Evolutionary conservation across 1,140 invertebrate species (phyloP).

Genomic region (Drepana arcuata): DNA sequence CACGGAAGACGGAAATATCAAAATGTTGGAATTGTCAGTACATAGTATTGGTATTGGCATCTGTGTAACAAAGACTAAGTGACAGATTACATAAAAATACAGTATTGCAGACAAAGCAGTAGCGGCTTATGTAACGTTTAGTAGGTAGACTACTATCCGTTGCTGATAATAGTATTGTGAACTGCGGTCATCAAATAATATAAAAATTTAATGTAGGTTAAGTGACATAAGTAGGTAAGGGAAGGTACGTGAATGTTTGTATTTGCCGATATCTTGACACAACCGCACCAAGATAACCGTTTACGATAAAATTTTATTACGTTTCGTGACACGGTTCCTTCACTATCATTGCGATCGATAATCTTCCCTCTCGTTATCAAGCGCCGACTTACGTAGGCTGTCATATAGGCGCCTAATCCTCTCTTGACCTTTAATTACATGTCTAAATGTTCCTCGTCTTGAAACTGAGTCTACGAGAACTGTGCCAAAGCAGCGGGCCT

Average conservation of each 20-base stretch:
- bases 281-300: conserved; percentile 23
- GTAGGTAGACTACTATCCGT: no score
- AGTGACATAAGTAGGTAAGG: conserved; percentile 10
- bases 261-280: conserved; percentile 15
- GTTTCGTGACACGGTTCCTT: conserved; percentile 22
- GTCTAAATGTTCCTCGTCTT: not conserved
- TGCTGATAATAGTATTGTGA: no score
- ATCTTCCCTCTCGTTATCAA: not conserved
- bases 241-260: conserved; percentile 10
- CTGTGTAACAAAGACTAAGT: no score
- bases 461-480: conserved; percentile 11
- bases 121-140: no score
- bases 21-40: no score
- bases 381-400: no score
- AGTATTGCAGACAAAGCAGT: no score
- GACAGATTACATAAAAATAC: no score
- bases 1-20: no score
- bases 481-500: conserved; percentile 51
- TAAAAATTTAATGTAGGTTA: conserved; percentile 11
- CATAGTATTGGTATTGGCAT: no score
- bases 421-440: conserved; percentile 12
- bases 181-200: no score
- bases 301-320: conserved; percentile 35
- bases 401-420: conserved; percentile 7
- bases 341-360: conserved; percentile 11